Evolutionary conservation across 2,113 vertebrate genomes (phyloP).

Genomic region (Brevimyrus niger): DNA sequence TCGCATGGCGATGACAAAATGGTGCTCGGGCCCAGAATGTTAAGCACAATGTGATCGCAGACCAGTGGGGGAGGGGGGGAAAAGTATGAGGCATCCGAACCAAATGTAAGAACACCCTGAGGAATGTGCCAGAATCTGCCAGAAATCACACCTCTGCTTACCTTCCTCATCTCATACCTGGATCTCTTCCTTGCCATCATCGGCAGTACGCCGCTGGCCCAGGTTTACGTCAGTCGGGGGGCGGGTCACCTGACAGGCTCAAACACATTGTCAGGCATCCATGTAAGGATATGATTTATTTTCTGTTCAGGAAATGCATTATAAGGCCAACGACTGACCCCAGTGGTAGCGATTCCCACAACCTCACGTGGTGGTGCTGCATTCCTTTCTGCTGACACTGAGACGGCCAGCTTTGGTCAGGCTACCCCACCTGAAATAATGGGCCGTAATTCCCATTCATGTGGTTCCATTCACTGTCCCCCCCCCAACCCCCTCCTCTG

Average conservation of each 20-base stretch:
- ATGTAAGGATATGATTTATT: not conserved
- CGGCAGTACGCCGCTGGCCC: not conserved
- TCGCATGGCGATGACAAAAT: not conserved
- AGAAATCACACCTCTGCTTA: not conserved
- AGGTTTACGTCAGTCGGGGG: not conserved
- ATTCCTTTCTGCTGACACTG: not conserved
- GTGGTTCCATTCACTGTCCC: not conserved
- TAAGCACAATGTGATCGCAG: not conserved
- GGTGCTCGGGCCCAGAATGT: not conserved
- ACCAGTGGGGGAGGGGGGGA: not conserved
- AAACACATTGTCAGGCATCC: not conserved
- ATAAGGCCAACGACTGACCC: not conserved
- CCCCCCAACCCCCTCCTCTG: not conserved
- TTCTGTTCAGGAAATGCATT: not conserved
- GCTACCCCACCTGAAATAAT: not conserved
- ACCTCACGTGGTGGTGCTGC: not conserved
- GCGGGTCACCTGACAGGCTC: not conserved
- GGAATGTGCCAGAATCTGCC: not conserved
- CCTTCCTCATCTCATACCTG: not conserved
- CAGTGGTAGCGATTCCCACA: not conserved
- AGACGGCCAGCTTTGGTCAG: not conserved
- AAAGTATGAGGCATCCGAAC: not conserved
- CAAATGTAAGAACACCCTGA: not conserved
- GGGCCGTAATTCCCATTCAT: not conserved
- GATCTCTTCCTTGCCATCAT: not conserved